Evolutionary conservation across 2,797 vertebrate genomes (phyloP), one percentile per base, ranked within the genome.

Genomic region (Typhlichthys subterraneus): DNA sequence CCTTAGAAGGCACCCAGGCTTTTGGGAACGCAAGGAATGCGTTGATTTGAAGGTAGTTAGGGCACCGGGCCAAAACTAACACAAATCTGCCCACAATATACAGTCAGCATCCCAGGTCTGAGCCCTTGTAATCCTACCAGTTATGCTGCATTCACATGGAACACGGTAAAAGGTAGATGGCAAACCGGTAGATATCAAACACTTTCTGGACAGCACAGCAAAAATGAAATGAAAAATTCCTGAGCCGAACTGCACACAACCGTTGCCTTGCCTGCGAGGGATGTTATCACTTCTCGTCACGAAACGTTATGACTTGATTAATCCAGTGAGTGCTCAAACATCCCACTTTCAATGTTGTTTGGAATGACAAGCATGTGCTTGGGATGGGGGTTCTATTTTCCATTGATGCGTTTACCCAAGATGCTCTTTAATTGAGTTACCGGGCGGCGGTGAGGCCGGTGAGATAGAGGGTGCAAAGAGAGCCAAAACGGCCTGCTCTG

Each of bases 61-160:
- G 60, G 65, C 51, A 46, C 1, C 1, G 13, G 17, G 51, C 64
- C 65, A 75, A 57, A 29, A 48, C 29, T 57, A 61, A 53, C 45
- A 65, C 56, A 58, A 58, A 1, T 17, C 42, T 59, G 54, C 12
- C 61, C 56, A 61, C 38, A 17, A 67, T 53, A 52, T 67, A n/a
- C 38, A 52, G 54, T 52, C 50, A 17, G 61, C 50, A 38, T 4
- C 54, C 1, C 13, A 63, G 31, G n/a, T 49, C 51, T 57, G 49
- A 53, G 38, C 13, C 1, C 1, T 5, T 13, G 14, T 42, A 48
- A 67, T 64, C 52, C 8, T 7, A 29, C 51, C 47, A 4, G 10
- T 50, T 42, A 31, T 29, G 23, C 23, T 29, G 23, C 23, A 29
- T 29, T 29, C 23, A 29, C 4, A 4, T 29, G 23, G 23, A 29